These are phyloP conservation scores for Ormia ochracea DNA, from an alignment of 2,888 invertebrate species.

Conservation along the genomic window DNA sequence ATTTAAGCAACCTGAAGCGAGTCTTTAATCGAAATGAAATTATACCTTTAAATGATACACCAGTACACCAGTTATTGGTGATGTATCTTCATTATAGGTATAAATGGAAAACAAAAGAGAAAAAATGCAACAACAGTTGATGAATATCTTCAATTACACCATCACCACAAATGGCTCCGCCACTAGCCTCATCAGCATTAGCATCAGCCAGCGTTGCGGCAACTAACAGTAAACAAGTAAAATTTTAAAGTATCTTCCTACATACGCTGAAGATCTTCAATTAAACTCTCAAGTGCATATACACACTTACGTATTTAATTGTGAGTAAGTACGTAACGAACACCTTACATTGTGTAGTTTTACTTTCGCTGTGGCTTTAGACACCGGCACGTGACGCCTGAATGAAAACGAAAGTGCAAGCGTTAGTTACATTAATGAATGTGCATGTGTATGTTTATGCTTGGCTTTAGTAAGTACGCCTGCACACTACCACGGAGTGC, in stretches of 20 bases:
- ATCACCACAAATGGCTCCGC: constrained; percentile 20
- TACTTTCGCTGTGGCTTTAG: constrained; percentile 61
- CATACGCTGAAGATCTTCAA: not conserved
- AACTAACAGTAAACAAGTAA: constrained; percentile 1
- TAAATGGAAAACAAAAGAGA: not conserved
- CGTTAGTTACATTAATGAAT: constrained; percentile 10
- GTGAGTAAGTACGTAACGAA: constrained; percentile 21
- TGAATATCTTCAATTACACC: constrained; percentile 59
- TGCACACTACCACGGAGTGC: not conserved
- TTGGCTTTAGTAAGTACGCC: no score
- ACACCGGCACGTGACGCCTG: constrained; percentile 65
- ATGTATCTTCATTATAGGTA: constrained; percentile 3
- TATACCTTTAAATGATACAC: constrained; percentile 17
- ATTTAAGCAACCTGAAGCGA: no score
- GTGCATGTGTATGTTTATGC: no score
- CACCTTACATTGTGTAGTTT: constrained; percentile 53
- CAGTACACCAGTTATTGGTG: not conserved
- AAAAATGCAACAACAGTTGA: constrained; percentile 53
- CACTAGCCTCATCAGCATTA: not conserved
- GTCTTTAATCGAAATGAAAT: constrained; percentile 6
- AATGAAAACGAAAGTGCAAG: constrained; percentile 73
- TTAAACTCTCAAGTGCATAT: not conserved
- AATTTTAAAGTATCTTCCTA: not conserved
- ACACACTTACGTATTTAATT: not conserved
- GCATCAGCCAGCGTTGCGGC: not conserved